These are phyloP conservation scores for Drosophila neonasuta DNA, from an alignment of 2,888 invertebrate species.

Conservation along the genomic window DNA sequence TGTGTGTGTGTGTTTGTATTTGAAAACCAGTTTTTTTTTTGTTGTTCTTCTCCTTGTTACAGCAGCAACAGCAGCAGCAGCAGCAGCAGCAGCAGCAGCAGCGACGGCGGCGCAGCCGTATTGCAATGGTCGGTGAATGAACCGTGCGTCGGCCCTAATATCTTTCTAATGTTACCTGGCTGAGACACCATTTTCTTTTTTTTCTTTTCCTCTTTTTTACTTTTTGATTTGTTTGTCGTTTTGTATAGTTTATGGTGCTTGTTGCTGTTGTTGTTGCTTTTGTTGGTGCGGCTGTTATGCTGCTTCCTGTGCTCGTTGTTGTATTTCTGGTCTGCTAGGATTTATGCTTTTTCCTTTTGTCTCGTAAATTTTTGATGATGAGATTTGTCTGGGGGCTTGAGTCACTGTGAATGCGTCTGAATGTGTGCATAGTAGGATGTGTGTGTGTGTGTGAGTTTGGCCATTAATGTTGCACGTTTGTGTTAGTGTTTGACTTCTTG, in stretches of 20 bases:
- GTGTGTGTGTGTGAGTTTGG: slow-evolving; percentile 28
- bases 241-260: slow-evolving; percentile 43
- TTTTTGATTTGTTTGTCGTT: slow-evolving; percentile 28
- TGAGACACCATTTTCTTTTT: slow-evolving; percentile 73
- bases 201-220: slow-evolving; percentile 10
- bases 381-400: slow-evolving; percentile 52
- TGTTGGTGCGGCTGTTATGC: slow-evolving; percentile 40
- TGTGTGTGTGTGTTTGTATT: slow-evolving; percentile 44
- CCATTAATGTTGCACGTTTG: slow-evolving; percentile 18
- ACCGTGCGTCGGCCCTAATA: slow-evolving; percentile 67
- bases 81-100: slow-evolving; percentile 12
- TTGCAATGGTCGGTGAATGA: slow-evolving; percentile 79
- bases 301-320: slow-evolving; percentile 67
- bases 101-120: slow-evolving; percentile 66
- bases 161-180: slow-evolving; percentile 73
- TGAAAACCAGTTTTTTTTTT: slow-evolving; percentile 68
- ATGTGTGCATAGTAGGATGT: slow-evolving; percentile 19
- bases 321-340: slow-evolving; percentile 66
- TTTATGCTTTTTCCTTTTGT: slow-evolving; percentile 72
- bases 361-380: slow-evolving; percentile 63
- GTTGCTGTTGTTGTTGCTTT: slow-evolving; percentile 37
- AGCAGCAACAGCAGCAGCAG: slow-evolving; percentile 30
- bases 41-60: slow-evolving; percentile 39
- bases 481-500: slow-evolving; percentile 68
- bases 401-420: slow-evolving; percentile 16